These are phyloP conservation scores for Steinernema scapterisci DNA, from an alignment of 2,888 invertebrate species.

Conservation along the genomic window DNA sequence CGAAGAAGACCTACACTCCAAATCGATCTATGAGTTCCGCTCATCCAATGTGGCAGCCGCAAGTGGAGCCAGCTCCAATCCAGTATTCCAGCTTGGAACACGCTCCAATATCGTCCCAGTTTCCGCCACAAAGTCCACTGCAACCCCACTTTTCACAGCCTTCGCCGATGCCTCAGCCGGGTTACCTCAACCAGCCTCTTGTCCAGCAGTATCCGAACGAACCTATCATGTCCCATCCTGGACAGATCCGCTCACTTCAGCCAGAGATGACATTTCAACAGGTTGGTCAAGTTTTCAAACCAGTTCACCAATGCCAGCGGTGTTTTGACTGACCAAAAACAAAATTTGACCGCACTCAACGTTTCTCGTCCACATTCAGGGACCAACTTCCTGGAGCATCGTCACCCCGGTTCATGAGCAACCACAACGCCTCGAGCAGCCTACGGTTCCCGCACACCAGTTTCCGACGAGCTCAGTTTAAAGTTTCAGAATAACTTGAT, in stretches of 20 bases:
- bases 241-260: conserved; percentile 10
- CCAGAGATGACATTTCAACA: conserved; percentile 20
- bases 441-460: conserved; percentile 6
- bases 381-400: conserved; percentile 21
- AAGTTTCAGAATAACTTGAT: background rate
- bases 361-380: background rate
- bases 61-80: conserved; percentile 18
- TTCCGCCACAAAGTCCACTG: conserved; percentile 5
- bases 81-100: conserved; percentile 9
- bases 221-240: background rate
- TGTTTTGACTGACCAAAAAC: too few relatives aligned
- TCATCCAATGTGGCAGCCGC: conserved; percentile 9
- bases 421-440: conserved; percentile 6
- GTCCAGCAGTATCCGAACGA: background rate
- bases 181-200: conserved; percentile 9
- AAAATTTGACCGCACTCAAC: too few relatives aligned
- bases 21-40: conserved; percentile 7
- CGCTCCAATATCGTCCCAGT: conserved; percentile 1
- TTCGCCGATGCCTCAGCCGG: background rate
- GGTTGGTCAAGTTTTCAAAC: too few relatives aligned
- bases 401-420: conserved; percentile 16
- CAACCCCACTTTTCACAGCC: conserved; percentile 8
- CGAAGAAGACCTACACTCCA: conserved; percentile 7
- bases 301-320: too few relatives aligned
- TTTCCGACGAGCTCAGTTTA: conserved; percentile 6